Percentiles rank a stretch among this genome's conserved stretches.
phyloP scores from a whole-genome alignment of 2,113 vertebrate genomes.

The Peromyscus maniculatus region DNA sequence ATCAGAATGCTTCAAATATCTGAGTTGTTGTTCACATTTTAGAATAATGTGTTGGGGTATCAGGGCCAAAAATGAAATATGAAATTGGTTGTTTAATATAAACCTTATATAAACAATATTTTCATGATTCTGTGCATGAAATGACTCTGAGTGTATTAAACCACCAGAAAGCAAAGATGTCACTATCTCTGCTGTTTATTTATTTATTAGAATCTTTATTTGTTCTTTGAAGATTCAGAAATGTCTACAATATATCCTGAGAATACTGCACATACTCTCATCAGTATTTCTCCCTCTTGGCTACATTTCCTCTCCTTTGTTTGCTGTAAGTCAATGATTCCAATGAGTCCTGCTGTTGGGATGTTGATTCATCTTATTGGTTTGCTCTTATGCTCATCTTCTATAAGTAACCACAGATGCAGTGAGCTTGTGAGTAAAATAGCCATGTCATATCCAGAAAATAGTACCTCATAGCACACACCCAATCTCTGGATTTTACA shows the following conservation, averaged over 20 bases:
- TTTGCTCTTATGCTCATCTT: neutral
- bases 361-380: neutral
- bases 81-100: neutral
- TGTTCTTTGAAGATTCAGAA: neutral
- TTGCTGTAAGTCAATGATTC: neutral
- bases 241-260: too few species aligned
- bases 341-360: neutral
- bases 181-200: neutral
- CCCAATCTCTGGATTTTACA: neutral
- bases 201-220: neutral
- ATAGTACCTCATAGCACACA: too few species aligned
- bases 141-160: neutral
- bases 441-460: neutral
- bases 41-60: neutral
- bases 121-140: neutral
- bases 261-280: rapidly evolving
- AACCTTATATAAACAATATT: neutral
- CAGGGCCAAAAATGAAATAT: neutral
- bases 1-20: neutral
- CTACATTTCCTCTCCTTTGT: neutral
- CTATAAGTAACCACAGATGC: neutral
- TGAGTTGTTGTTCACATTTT: neutral
- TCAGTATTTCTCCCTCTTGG: too few species aligned
- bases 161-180: neutral
- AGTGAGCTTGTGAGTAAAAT: neutral